Evolutionary conservation across 53 echinoderm and acorn worm genomes (phyloP).

Genomic region (Luidia sarsii): DNA sequence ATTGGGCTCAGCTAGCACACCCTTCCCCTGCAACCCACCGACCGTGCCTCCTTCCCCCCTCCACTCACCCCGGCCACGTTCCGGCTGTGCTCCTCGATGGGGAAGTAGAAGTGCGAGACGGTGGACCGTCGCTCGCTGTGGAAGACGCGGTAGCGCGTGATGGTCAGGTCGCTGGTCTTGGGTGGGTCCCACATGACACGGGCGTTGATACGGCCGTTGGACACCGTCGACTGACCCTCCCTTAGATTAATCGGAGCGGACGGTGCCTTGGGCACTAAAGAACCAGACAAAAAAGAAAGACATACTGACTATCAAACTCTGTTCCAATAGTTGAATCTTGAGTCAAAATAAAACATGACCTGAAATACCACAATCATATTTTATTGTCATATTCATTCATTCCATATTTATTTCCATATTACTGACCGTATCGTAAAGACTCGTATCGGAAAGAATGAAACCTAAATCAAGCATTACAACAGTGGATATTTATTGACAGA

Average conservation of each 20-base stretch:
- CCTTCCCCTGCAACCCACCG: not conserved
- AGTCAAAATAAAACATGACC: too few relatives aligned
- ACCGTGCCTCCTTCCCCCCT: not conserved
- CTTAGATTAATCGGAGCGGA: constrained; percentile 58
- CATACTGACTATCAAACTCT: too few relatives aligned
- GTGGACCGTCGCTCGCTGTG: constrained; percentile 62
- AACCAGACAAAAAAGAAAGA: too few relatives aligned
- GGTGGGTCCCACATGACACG: constrained; percentile 82
- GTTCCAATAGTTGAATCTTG: too few relatives aligned
- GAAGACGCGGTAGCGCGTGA: constrained; percentile 73
- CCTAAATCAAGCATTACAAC: too few relatives aligned
- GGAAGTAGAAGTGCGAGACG: constrained; percentile 28
- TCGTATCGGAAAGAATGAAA: too few relatives aligned
- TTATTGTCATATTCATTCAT: too few relatives aligned
- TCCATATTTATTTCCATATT: too few relatives aligned
- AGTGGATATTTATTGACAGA: too few relatives aligned
- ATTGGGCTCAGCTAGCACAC: not conserved
- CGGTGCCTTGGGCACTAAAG: constrained; percentile 73
- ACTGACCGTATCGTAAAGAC: too few relatives aligned
- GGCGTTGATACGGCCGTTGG: constrained; percentile 51
- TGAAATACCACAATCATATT: too few relatives aligned
- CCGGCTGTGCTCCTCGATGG: constrained; percentile 54
- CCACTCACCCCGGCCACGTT: constrained; percentile 68
- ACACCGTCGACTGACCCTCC: constrained; percentile 56
- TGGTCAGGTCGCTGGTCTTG: constrained; percentile 64